Evolutionary conservation across 1,140 invertebrate species (phyloP).

Genomic region (Melitaea cinxia): DNA sequence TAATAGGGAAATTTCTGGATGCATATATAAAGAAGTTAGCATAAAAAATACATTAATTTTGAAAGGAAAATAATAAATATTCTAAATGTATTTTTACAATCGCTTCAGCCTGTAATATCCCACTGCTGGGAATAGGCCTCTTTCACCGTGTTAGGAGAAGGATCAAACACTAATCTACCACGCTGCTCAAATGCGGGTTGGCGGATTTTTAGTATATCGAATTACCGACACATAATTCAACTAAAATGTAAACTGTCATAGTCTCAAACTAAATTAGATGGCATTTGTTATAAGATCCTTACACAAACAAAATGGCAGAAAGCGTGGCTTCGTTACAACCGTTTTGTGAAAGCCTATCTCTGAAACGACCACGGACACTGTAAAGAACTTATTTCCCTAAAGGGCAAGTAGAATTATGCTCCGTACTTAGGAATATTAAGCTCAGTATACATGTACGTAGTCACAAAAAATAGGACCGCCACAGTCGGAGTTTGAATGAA

Average conservation of each 20-base stretch:
- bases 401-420: constrained; percentile 44
- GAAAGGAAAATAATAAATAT: no score
- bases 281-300: constrained; percentile 35
- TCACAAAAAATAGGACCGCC: constrained; percentile 28
- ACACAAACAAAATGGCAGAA: constrained; percentile 33
- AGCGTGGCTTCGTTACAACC: constrained; percentile 39
- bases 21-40: not conserved
- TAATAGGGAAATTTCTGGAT: constrained; percentile 10
- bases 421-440: constrained; percentile 54
- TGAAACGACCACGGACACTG: constrained; percentile 37
- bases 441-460: constrained; percentile 44
- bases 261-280: constrained; percentile 36
- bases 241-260: not conserved
- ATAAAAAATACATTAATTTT: no score
- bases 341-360: constrained; percentile 38
- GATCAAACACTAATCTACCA: no score
- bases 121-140: no score
- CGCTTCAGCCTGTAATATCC: no score
- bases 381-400: constrained; percentile 51
- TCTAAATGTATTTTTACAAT: no score
- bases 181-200: no score
- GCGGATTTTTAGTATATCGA: no score
- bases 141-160: no score
- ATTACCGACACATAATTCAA: no score
- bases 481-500: constrained; percentile 38